phyloP scores from a whole-genome alignment of 2,888 invertebrate genomes.

The Leptinotarsa haldemani region DNA sequence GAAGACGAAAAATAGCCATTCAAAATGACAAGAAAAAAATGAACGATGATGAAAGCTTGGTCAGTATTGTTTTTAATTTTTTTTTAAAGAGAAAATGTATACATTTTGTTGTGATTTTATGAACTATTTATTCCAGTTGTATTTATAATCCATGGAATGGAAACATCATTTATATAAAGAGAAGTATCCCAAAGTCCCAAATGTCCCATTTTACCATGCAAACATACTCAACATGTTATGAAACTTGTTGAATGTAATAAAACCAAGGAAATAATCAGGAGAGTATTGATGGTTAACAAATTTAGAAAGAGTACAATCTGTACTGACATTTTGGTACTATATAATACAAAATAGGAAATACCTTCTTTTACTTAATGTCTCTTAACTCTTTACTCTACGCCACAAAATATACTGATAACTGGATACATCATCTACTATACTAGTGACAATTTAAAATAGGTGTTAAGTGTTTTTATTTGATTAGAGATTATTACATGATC shows the following conservation, averaged over 20 bases:
- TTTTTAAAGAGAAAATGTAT: not conserved
- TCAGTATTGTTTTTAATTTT: constrained; percentile 62
- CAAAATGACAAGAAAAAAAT: constrained; percentile 78
- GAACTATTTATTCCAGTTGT: too few species aligned
- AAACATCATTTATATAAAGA: too few species aligned
- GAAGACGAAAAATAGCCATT: constrained; percentile 42
- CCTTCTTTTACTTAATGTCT: too few species aligned
- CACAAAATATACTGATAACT: not conserved
- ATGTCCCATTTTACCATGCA: not conserved
- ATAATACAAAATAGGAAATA: too few species aligned
- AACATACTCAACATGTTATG: not conserved
- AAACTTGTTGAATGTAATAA: not conserved
- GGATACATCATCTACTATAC: not conserved
- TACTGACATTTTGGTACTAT: too few species aligned
- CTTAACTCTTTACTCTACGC: too few species aligned
- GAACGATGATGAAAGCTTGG: constrained; percentile 81
- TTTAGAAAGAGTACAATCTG: too few species aligned
- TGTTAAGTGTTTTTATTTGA: constrained; percentile 10
- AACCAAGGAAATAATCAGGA: not conserved
- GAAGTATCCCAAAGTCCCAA: too few species aligned
- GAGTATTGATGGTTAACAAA: too few species aligned
- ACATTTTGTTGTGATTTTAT: too few species aligned
- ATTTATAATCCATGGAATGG: too few species aligned
- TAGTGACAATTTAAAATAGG: not conserved
- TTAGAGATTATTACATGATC: constrained; percentile 7